Conservation (phyloP, 2,113 vertebrate genomes). For the Mirounga angustirostris region DNA sequence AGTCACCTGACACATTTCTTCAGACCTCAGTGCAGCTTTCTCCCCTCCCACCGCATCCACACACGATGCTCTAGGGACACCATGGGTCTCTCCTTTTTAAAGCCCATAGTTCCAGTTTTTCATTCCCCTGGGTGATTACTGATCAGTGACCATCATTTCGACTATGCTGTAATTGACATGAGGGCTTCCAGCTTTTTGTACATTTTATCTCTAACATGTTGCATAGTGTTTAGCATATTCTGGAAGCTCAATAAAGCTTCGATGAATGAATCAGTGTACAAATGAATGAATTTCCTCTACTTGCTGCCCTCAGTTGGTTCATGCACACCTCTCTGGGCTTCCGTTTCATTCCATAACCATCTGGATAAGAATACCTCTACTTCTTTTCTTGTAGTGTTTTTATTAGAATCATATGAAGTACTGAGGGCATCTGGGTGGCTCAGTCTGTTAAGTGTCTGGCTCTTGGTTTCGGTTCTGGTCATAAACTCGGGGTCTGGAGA, state of each 20-base stretch:
- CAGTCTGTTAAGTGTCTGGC: neutral
- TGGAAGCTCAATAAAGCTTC: neutral
- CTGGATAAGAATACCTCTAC: neutral
- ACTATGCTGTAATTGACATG: neutral
- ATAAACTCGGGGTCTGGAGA: neutral
- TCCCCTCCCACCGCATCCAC: fast-evolving
- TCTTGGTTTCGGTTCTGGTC: neutral
- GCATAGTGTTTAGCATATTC: neutral
- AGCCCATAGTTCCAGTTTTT: neutral
- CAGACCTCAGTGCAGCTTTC: neutral
- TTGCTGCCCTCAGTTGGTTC: neutral
- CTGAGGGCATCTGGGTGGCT: neutral
- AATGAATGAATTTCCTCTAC: neutral
- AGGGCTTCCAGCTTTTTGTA: neutral
- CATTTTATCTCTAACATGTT: neutral
- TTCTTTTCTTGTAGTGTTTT: neutral
- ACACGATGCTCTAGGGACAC: fast-evolving
- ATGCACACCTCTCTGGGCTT: neutral
- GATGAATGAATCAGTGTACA: neutral
- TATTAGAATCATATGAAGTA: neutral
- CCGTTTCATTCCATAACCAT: neutral
- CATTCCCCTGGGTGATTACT: neutral
- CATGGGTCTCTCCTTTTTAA: neutral
- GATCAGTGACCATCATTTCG: neutral
- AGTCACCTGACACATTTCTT: neutral